Evolutionary conservation across 1,140 invertebrate species (phyloP).

Genomic region (Leptopilina boulardi): DNA sequence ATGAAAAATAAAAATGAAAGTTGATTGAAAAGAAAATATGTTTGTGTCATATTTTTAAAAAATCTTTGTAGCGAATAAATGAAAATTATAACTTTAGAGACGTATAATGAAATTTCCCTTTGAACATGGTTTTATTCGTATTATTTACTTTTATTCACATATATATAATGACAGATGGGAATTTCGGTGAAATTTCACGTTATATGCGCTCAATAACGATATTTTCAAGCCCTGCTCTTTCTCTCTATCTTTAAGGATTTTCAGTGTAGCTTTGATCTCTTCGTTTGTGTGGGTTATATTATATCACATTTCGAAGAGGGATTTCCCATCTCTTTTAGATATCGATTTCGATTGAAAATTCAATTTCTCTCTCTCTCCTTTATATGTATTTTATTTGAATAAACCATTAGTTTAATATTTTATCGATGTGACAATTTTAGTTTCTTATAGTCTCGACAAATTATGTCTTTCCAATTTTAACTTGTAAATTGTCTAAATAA

Average conservation of each 20-base stretch:
- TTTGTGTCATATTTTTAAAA: no score
- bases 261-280: constrained; percentile 2
- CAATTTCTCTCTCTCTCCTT: not conserved
- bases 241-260: constrained; percentile 1
- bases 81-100: constrained; percentile 10
- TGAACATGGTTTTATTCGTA: not conserved
- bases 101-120: not conserved
- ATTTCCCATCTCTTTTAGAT: constrained; percentile 1
- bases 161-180: not conserved
- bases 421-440: not conserved
- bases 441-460: not conserved
- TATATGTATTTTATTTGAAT: not conserved
- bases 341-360: constrained; percentile 9
- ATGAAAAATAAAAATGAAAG: no score
- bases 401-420: not conserved
- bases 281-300: constrained; percentile 12
- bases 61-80: not conserved
- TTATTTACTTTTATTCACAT: not conserved
- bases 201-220: constrained; percentile 21
- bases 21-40: no score
- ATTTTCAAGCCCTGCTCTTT: not conserved
- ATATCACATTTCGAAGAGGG: not conserved
- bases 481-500: no score
- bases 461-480: no score
- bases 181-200: not conserved